These are phyloP conservation scores for Pangasianodon gigas DNA, from an alignment of 2,113 vertebrate genomes.

Conservation along the genomic window DNA sequence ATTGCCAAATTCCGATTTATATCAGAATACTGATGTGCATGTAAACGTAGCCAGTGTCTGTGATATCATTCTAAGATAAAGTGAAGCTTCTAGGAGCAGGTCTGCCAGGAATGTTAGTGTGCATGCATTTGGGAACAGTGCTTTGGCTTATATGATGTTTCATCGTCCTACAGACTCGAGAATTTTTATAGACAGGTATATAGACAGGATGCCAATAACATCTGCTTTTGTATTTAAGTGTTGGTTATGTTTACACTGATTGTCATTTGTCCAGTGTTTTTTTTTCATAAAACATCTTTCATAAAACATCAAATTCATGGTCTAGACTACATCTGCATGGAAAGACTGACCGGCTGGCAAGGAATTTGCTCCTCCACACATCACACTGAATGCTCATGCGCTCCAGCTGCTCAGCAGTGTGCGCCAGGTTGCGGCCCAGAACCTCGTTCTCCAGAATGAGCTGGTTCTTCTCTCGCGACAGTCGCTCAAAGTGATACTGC, in stretches of 20 bases:
- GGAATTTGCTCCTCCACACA: constrained; percentile 99
- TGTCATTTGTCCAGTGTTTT: neutral
- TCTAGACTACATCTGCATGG: neutral
- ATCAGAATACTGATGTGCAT: too few relatives aligned
- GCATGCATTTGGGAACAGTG: neutral
- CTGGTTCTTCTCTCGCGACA: constrained; percentile 93
- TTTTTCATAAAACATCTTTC: neutral
- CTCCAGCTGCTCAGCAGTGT: constrained; percentile 88
- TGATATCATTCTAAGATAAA: neutral
- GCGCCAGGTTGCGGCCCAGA: constrained; percentile 77
- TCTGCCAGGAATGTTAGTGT: neutral
- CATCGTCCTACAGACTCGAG: neutral
- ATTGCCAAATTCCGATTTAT: too few relatives aligned
- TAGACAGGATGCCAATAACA: too few relatives aligned
- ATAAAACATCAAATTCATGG: neutral
- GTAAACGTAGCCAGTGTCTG: too few relatives aligned
- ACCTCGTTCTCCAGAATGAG: constrained; percentile 92
- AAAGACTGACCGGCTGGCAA: constrained; percentile 88
- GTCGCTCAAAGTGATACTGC: constrained; percentile 94
- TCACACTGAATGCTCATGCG: constrained; percentile 97
- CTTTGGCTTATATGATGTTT: neutral
- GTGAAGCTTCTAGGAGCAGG: neutral
- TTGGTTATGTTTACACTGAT: neutral
- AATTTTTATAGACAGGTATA: neutral
- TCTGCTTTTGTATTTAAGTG: neutral